Percentiles rank a stretch among this genome's conserved stretches.
These are phyloP conservation scores for Pimephales promelas DNA, from an alignment of 2,113 vertebrate species.

Conservation along the genomic window DNA sequence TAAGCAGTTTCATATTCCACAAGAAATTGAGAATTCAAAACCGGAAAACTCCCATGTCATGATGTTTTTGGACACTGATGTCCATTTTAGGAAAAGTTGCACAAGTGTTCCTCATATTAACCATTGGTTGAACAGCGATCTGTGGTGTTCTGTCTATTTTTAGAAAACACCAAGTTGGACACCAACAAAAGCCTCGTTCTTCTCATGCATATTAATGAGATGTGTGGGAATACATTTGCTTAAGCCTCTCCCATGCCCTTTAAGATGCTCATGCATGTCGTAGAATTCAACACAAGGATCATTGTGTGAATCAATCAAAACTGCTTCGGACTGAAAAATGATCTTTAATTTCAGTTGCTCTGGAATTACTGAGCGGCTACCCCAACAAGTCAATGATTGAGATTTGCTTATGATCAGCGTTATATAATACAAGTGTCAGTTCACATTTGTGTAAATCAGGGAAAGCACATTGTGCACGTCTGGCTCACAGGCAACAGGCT, in stretches of 20 bases:
- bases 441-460: constrained; percentile 33
- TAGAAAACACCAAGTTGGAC: constrained; percentile 23
- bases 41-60: background rate
- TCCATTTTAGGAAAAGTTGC: background rate
- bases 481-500: constrained; percentile 28
- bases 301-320: background rate
- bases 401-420: background rate
- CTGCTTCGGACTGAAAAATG: background rate
- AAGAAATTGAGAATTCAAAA: background rate
- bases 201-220: constrained; percentile 37
- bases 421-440: background rate
- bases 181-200: constrained; percentile 25
- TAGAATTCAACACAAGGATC: background rate
- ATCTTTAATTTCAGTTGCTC: background rate
- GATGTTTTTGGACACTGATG: background rate
- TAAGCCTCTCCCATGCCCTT: background rate
- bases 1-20: background rate
- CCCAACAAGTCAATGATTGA: background rate
- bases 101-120: background rate
- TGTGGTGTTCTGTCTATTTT: constrained; percentile 17
- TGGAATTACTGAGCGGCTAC: background rate
- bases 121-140: background rate
- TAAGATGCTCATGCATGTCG: background rate
- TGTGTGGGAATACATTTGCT: background rate
- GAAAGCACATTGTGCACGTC: constrained; percentile 42